phyloP scores from a whole-genome alignment of 2,113 vertebrate species.

The Cyprinodon tularosa region DNA sequence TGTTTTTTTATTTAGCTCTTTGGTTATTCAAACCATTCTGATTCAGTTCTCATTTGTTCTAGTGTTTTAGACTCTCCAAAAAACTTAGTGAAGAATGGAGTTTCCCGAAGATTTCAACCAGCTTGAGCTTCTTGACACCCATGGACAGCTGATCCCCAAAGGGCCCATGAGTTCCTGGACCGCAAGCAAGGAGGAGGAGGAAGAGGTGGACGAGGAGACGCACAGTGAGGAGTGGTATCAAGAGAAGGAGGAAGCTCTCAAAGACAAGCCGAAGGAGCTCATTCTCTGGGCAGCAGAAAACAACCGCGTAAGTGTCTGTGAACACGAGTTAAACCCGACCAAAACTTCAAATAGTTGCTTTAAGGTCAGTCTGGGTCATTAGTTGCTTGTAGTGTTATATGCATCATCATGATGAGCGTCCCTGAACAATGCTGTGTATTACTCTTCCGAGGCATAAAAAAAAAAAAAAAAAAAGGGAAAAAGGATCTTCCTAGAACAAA shows the following conservation, averaged over 20 bases:
- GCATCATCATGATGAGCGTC: neutral
- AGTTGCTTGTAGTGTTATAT: neutral
- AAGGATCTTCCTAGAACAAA: neutral
- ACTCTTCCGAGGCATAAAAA: neutral
- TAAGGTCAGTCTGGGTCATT: neutral
- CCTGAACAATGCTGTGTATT: neutral
- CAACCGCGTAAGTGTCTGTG: conserved; percentile 67
- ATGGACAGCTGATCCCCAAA: conserved; percentile 74
- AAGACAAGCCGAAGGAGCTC: conserved; percentile 66
- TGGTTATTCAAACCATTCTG: neutral
- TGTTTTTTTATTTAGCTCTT: neutral
- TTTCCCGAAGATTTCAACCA: conserved; percentile 81
- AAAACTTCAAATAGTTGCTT: neutral
- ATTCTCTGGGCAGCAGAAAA: conserved; percentile 79
- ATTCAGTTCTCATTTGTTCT: neutral
- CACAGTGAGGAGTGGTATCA: conserved; percentile 75
- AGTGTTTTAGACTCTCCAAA: neutral
- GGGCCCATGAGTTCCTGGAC: conserved; percentile 74
- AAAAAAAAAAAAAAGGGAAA: neutral
- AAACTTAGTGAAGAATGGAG: conserved; percentile 59
- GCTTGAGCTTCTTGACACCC: conserved; percentile 76
- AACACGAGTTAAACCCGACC: neutral
- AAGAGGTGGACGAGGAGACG: conserved; percentile 57
- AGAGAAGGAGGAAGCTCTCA: conserved; percentile 67
- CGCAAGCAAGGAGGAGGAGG: conserved; percentile 54